Percentiles rank a stretch among this genome's conserved stretches.
Evolutionary conservation across 1,140 invertebrate species (phyloP).

Genomic region (Pteromalus puparum): DNA sequence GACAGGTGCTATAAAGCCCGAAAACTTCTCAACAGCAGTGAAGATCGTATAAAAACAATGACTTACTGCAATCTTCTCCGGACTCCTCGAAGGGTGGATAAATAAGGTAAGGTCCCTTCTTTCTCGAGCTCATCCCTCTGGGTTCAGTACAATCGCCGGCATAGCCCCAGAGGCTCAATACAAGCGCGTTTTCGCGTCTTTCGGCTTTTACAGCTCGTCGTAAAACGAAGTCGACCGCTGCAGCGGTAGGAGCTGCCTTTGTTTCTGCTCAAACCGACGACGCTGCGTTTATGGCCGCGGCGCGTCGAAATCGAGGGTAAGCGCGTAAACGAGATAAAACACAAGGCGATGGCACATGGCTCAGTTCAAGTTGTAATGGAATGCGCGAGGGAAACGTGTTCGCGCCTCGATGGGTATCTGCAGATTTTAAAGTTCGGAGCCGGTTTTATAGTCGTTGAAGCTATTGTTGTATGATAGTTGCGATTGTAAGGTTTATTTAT

Average conservation of each 20-base stretch:
- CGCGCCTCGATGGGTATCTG: neutral
- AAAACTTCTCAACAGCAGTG: neutral
- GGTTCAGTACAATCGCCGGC: constrained; percentile 3
- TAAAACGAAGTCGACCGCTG: constrained; percentile 44
- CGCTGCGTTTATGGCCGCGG: constrained; percentile 10
- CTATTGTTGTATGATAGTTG: no score
- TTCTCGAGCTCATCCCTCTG: neutral
- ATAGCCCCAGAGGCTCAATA: constrained; percentile 10
- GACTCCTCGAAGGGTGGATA: constrained; percentile 45
- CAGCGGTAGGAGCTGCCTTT: neutral
- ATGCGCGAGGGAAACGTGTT: neutral
- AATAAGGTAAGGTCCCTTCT: constrained; percentile 46
- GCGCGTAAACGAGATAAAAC: constrained; percentile 25
- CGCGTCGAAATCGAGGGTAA: constrained; percentile 28
- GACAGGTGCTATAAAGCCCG: neutral
- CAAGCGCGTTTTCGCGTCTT: constrained; percentile 44
- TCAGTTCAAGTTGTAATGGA: constrained; percentile 7
- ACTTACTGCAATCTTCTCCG: constrained; percentile 29
- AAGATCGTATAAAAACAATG: constrained; percentile 13
- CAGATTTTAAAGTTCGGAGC: no score
- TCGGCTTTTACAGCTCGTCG: constrained; percentile 43
- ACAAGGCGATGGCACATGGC: neutral
- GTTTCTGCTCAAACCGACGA: neutral
- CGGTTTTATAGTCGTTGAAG: no score
- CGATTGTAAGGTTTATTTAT: no score